phyloP scores from a whole-genome alignment of 2,797 vertebrate species.

The Manis pentadactyla region DNA sequence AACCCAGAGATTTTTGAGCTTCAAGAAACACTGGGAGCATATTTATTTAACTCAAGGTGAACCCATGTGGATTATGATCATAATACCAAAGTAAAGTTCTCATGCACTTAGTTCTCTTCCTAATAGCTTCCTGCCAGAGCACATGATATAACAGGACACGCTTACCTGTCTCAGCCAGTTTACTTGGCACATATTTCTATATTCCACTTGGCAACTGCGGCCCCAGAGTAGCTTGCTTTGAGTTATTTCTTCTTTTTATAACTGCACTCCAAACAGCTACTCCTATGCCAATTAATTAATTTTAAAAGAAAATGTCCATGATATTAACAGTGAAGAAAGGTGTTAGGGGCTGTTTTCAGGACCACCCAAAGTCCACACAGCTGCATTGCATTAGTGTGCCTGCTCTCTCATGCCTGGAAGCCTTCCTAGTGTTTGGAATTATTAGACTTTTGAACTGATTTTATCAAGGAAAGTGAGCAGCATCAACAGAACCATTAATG shows the following conservation, averaged over 20 bases:
- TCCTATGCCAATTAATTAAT: neutral
- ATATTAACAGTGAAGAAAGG: neutral
- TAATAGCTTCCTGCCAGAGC: neutral
- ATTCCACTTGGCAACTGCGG: neutral
- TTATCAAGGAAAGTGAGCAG: neutral
- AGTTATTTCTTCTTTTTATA: neutral
- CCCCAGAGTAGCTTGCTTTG: neutral
- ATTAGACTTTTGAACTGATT: neutral
- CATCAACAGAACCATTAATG: too few species aligned
- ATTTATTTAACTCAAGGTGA: neutral
- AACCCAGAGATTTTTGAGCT: neutral
- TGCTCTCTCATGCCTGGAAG: neutral
- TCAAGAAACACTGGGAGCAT: fast-evolving
- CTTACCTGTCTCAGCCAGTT: neutral
- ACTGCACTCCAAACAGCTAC: neutral
- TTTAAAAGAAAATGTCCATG: neutral
- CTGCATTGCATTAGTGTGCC: neutral
- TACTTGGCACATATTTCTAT: neutral
- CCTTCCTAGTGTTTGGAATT: neutral
- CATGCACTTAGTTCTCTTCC: neutral
- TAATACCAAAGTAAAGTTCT: neutral
- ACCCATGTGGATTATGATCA: neutral
- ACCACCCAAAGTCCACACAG: neutral
- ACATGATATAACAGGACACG: neutral
- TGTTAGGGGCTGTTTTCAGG: neutral